Conservation (phyloP, 2,113 vertebrate species). For the Sylvietta virens region DNA sequence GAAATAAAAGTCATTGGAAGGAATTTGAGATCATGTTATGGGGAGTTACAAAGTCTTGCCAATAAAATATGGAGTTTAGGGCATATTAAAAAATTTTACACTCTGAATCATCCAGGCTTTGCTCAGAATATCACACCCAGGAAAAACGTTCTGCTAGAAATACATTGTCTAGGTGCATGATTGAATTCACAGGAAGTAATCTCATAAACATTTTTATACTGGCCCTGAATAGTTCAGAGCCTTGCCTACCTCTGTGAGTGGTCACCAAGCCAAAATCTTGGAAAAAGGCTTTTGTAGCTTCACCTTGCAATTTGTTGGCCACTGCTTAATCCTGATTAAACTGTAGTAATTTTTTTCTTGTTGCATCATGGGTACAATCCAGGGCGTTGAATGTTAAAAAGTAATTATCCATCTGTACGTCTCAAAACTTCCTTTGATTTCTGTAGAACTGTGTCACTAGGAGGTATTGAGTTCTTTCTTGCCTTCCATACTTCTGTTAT, state of each 20-base stretch:
- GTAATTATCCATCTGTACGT: neutral
- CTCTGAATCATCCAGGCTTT: neutral
- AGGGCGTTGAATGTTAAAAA: neutral
- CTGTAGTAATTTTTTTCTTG: neutral
- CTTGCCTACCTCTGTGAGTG: neutral
- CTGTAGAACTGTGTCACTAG: neutral
- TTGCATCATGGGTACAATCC: neutral
- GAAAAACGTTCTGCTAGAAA: neutral
- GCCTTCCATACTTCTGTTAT: neutral
- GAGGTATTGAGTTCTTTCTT: neutral
- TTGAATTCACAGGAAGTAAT: neutral
- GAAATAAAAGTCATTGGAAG: slow-evolving; percentile 32
- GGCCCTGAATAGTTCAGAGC: neutral
- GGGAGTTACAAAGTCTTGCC: neutral
- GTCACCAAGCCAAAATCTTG: neutral
- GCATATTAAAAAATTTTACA: neutral
- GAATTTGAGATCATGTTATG: neutral
- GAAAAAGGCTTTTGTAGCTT: neutral
- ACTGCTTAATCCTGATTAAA: neutral
- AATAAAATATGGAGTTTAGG: neutral
- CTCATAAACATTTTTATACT: neutral
- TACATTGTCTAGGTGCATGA: neutral
- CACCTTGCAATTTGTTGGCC: neutral
- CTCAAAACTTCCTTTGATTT: neutral
- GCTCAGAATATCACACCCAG: neutral